phyloP scores from a whole-genome alignment of 2,888 invertebrate species.

The Blastobasis lacticolella region DNA sequence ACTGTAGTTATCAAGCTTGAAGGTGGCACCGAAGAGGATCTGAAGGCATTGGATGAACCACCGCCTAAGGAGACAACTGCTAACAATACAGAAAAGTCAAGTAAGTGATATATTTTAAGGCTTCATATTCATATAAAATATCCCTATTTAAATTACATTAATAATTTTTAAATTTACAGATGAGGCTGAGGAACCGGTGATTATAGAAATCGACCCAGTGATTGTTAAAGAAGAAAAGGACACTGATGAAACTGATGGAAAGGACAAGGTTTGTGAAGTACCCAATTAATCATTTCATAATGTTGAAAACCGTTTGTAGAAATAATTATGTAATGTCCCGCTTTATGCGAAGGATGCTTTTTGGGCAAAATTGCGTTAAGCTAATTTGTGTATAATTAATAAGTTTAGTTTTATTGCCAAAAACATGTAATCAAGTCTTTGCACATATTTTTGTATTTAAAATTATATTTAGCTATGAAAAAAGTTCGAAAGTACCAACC shows the following conservation, averaged over 20 bases:
- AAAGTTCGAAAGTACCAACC: no score
- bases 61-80: constrained; percentile 32
- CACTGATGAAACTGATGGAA: constrained; percentile 38
- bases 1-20: constrained; percentile 97
- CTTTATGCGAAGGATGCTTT: no score
- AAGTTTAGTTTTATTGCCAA: no score
- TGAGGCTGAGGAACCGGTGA: constrained; percentile 52
- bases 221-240: constrained; percentile 63
- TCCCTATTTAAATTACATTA: no score
- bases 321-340: no score
- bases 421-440: no score
- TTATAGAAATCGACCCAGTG: constrained; percentile 59
- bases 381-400: no score
- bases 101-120: constrained; percentile 15
- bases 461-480: no score
- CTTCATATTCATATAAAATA: neutral
- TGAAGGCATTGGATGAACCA: constrained; percentile 87
- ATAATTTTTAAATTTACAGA: constrained; percentile 37
- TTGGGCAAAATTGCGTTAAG: no score
- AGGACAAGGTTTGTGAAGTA: constrained; percentile 34
- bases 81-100: constrained; percentile 43
- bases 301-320: no score
- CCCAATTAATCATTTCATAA: no score
- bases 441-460: no score
- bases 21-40: constrained; percentile 92